Evolutionary conservation across 2,888 invertebrate genomes (phyloP).

Genomic region (Drosophila affinis): DNA sequence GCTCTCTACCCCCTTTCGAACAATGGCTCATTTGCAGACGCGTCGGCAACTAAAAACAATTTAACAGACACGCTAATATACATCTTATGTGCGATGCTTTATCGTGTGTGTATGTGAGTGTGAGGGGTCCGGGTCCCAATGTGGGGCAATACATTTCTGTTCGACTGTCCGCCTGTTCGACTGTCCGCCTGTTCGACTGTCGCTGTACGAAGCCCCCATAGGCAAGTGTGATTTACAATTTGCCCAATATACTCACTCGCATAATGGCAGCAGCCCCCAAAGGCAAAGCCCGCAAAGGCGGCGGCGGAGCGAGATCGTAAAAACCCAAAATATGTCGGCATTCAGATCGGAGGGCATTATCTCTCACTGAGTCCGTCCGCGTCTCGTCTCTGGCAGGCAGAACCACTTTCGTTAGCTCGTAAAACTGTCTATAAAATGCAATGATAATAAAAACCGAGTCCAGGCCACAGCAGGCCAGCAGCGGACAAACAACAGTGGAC

Average conservation of each 20-base stretch:
- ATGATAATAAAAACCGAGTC: constrained; percentile 71
- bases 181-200: background rate
- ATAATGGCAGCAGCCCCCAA: constrained; percentile 12
- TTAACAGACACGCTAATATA: constrained; percentile 69
- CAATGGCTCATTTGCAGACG: constrained; percentile 75
- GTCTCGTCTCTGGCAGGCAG: constrained; percentile 44
- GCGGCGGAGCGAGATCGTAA: constrained; percentile 59
- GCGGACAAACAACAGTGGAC: constrained; percentile 28
- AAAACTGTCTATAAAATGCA: constrained; percentile 79
- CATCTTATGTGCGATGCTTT: constrained; percentile 47
- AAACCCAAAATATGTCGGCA: constrained; percentile 49
- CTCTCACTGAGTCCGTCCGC: constrained; percentile 30
- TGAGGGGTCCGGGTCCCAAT: constrained; percentile 40
- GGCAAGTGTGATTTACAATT: constrained; percentile 72
- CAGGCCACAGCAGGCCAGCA: background rate
- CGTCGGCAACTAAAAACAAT: constrained; percentile 69
- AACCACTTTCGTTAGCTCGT: constrained; percentile 80
- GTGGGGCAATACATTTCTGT: constrained; percentile 46
- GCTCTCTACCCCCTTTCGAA: constrained; percentile 23
- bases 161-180: background rate
- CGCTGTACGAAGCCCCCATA: constrained; percentile 9
- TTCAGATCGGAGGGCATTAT: constrained; percentile 54
- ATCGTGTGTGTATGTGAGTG: constrained; percentile 36
- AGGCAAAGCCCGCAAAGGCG: constrained; percentile 9
- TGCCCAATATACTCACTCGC: constrained; percentile 56